These are phyloP conservation scores for Acanthaster planci DNA, from an alignment of 35 echinoderm and acorn worm genomes.

Conservation along the genomic window DNA sequence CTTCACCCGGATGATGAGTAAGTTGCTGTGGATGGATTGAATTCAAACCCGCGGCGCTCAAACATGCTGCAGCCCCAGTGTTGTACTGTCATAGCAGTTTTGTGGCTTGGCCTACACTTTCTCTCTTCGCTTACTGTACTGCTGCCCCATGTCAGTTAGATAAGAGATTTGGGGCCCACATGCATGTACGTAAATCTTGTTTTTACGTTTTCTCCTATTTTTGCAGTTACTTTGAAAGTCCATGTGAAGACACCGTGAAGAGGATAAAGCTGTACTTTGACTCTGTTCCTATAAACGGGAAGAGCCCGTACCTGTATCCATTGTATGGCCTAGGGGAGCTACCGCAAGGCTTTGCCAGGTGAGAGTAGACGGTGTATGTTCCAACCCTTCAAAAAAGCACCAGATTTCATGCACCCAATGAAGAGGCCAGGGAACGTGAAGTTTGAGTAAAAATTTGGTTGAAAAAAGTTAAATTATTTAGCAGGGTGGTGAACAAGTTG, in stretches of 20 bases:
- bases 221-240: constrained; percentile 63
- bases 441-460: too few relatives aligned
- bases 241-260: constrained; percentile 55
- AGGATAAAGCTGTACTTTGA: constrained; percentile 88
- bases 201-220: background rate
- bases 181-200: background rate
- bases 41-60: background rate
- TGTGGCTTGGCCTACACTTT: too few relatives aligned
- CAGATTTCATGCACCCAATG: too few relatives aligned
- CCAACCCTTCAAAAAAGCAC: too few relatives aligned
- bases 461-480: too few relatives aligned
- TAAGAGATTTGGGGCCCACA: too few relatives aligned
- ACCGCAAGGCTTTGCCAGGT: constrained; percentile 98
- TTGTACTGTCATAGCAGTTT: too few relatives aligned
- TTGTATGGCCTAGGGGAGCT: constrained; percentile 93
- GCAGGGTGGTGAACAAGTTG: too few relatives aligned
- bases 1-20: constrained; percentile 86
- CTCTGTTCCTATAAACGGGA: constrained; percentile 76
- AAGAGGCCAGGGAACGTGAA: too few relatives aligned
- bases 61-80: too few relatives aligned
- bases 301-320: constrained; percentile 89
- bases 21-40: constrained; percentile 14
- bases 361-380: constrained; percentile 20
- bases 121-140: too few relatives aligned
- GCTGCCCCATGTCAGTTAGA: background rate